Conservation (phyloP, 2,888 invertebrate species). For the Petrolisthes manimaculis region DNA sequence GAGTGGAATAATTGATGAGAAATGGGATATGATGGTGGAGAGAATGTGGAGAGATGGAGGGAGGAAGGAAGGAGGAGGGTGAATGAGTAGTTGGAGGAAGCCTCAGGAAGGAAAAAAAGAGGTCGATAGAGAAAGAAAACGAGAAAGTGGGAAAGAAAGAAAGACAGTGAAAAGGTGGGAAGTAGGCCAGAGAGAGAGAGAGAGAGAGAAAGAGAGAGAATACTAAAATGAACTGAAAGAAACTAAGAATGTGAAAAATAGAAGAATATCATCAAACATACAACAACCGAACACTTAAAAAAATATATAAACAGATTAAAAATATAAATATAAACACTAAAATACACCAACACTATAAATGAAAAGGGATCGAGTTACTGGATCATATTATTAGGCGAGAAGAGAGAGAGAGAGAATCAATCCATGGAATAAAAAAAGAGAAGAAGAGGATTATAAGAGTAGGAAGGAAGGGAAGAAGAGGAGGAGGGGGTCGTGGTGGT, state of each 20-base stretch:
- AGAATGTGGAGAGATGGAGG: not conserved
- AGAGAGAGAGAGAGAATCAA: not conserved
- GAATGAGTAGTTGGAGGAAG: not conserved
- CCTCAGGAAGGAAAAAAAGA: no score
- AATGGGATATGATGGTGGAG: not conserved
- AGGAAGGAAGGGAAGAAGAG: conserved; percentile 5
- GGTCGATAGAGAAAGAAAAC: no score
- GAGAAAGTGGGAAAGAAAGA: no score
- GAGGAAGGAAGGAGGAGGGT: not conserved
- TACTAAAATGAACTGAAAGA: not conserved
- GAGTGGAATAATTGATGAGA: not conserved
- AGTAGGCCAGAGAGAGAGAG: not conserved
- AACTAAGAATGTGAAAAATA: not conserved
- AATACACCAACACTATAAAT: no score
- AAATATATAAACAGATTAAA: no score
- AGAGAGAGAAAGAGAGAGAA: not conserved
- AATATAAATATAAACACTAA: no score
- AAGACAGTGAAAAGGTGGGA: not conserved
- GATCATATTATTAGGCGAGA: no score
- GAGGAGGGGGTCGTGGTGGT: not conserved
- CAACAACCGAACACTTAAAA: no score
- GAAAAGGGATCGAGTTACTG: not conserved
- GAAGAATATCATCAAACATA: no score
- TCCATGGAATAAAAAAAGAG: not conserved
- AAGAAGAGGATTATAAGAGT: not conserved